Evolutionary conservation across 2,888 invertebrate species (phyloP), one percentile per base, ranked within the genome.

Genomic region (Sphaerolaimus hirsutus): DNA sequence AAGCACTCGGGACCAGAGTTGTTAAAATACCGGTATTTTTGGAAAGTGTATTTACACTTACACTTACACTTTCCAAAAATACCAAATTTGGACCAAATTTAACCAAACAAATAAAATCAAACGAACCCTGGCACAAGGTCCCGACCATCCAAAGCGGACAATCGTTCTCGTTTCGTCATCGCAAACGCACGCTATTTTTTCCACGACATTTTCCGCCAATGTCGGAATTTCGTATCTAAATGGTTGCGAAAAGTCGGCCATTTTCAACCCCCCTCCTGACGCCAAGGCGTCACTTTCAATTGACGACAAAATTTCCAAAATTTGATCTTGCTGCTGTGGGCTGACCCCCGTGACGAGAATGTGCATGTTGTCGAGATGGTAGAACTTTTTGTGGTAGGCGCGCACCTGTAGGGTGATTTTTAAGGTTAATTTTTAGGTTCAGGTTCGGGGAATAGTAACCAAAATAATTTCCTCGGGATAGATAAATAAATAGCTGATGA

Each of bases 311-410:
- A 76, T 75, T 56, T 72, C 70, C 58, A 84, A 81, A 2, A 84
- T 75, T 57, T 79, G 75, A 19, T 74, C 53, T 7, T 58, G 53
- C 5, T 58, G 73, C 23, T 83, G 75, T 66, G 77, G 76, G 0
- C 84, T 84, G 10, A 78, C 76, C 46, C n/a, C n/a, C n/a, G n/a
- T n/a, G n/a, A 86, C 74, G 48, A 84, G 76, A 2, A 84, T 67
- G 50, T 77, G 77, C 42, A 83, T 66, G 64, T 86, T 86, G 65
- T 83, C 81, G 1, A 84, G 76, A 12, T 81, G 71, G 64, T 86
- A 86, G 66, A 79, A 83, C 50, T 77, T 72, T 55, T 75, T 75
- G 62, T 86, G 84, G 62, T 77, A 86, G 14, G 74, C 68, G 54
- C 72, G 72, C 7, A 80, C 77, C 79, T 79, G 57, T 22, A 53